phyloP scores from a whole-genome alignment of 2,888 invertebrate species.

The Mylabris sibirica region DNA sequence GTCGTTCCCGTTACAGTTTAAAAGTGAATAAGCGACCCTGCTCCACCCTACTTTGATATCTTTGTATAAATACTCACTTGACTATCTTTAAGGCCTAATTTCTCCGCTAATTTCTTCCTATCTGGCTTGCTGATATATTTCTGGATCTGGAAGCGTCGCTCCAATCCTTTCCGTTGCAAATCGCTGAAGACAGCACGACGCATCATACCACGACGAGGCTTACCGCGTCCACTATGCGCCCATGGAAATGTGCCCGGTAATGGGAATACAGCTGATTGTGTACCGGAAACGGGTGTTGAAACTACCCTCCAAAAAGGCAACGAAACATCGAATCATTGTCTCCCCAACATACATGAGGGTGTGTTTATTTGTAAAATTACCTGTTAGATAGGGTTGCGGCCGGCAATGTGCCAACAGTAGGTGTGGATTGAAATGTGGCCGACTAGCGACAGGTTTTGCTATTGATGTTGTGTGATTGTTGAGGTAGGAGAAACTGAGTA shows the following conservation, averaged over 20 bases:
- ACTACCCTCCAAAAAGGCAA: conserved; percentile 50
- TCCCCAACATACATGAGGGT: neutral
- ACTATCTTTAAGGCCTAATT: conserved; percentile 94
- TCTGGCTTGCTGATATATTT: conserved; percentile 99
- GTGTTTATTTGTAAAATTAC: conserved; percentile 57
- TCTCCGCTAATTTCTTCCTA: conserved; percentile 95
- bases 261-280: conserved; percentile 63
- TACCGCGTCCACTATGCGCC: conserved; percentile 90
- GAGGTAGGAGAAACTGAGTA: conserved; percentile 59
- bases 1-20: conserved; percentile 41
- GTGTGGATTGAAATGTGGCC: conserved; percentile 79
- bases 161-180: conserved; percentile 92
- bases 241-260: conserved; percentile 75
- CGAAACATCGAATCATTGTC: neutral
- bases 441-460: conserved; percentile 86
- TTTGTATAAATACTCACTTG: conserved; percentile 72
- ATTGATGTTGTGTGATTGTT: conserved; percentile 69
- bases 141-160: conserved; percentile 94
- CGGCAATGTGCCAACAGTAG: conserved; percentile 80
- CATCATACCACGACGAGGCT: conserved; percentile 96
- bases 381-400: conserved; percentile 83
- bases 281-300: conserved; percentile 62
- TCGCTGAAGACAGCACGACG: conserved; percentile 94
- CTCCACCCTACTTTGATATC: neutral
- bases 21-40: conserved; percentile 25